Conservation (phyloP, 2,797 vertebrate species). For the Ataeniobius toweri region DNA sequence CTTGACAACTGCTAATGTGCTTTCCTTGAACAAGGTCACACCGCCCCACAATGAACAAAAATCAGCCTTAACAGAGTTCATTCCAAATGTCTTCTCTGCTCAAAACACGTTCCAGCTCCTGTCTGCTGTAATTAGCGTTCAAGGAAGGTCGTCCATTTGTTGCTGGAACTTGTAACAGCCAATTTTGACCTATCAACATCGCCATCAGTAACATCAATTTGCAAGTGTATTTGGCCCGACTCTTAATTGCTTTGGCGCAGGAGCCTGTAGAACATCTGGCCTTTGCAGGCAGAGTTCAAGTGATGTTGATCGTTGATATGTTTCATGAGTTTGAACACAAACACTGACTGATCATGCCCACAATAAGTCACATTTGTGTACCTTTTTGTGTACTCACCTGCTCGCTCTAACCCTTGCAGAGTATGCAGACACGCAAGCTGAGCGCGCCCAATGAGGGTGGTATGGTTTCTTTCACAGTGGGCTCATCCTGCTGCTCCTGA, state of each 20-base stretch:
- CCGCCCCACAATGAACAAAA: slow-evolving; percentile 50
- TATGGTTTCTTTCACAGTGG: slow-evolving; percentile 61
- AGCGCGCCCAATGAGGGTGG: slow-evolving; percentile 12
- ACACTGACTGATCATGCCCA: slow-evolving; percentile 12
- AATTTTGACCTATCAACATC: slow-evolving; percentile 75
- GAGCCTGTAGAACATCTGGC: slow-evolving; percentile 74
- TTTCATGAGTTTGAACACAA: slow-evolving; percentile 57
- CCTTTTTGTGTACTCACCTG: background rate
- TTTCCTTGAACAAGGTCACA: slow-evolving; percentile 64
- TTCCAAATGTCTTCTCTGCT: slow-evolving; percentile 48
- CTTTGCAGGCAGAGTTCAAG: slow-evolving; percentile 53
- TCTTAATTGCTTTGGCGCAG: slow-evolving; percentile 67
- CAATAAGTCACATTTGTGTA: slow-evolving; percentile 17
- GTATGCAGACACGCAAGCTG: slow-evolving; percentile 3
- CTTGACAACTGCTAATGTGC: slow-evolving; percentile 47
- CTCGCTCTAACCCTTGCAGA: background rate
- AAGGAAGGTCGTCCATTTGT: slow-evolving; percentile 56
- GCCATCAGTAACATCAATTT: slow-evolving; percentile 69
- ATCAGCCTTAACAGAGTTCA: slow-evolving; percentile 40
- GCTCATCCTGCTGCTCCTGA: slow-evolving; percentile 57
- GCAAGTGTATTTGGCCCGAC: slow-evolving; percentile 70
- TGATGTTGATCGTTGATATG: slow-evolving; percentile 54
- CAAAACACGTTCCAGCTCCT: slow-evolving; percentile 50
- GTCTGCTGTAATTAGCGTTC: slow-evolving; percentile 66
- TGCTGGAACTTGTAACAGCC: slow-evolving; percentile 70